Evolutionary conservation across 35 echinoderm and acorn worm species (phyloP).

Genomic region (Patiria miniata): DNA sequence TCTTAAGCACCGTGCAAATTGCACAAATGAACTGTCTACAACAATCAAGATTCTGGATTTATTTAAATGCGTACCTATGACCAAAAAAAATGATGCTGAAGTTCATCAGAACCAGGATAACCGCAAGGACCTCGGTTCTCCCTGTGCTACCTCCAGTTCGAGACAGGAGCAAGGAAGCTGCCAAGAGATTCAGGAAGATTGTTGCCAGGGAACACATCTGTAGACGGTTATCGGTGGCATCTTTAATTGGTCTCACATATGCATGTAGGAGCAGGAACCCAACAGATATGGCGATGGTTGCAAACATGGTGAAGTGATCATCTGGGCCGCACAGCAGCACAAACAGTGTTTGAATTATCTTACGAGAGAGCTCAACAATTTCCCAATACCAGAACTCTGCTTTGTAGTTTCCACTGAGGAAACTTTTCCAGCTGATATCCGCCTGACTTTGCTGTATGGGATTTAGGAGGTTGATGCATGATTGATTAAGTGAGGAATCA

Average conservation of each 20-base stretch:
- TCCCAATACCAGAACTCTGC: slow-evolving; percentile 20
- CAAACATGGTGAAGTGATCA: neutral
- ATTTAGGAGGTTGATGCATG: neutral
- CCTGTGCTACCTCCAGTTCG: neutral
- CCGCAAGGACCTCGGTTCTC: too few species aligned
- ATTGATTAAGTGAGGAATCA: neutral
- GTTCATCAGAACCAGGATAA: too few species aligned
- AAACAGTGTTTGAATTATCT: neutral
- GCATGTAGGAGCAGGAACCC: neutral
- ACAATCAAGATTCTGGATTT: too few species aligned
- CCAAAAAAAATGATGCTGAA: too few species aligned
- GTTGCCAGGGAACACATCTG: slow-evolving; percentile 21
- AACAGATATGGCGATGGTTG: slow-evolving; percentile 9
- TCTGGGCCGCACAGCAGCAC: slow-evolving; percentile 7
- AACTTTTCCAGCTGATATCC: neutral
- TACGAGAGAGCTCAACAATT: slow-evolving; percentile 1
- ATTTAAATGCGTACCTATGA: too few species aligned
- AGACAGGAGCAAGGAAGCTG: neutral
- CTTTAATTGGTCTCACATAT: slow-evolving; percentile 18
- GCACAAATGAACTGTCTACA: too few species aligned
- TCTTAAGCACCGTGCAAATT: too few species aligned
- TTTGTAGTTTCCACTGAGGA: slow-evolving; percentile 14
- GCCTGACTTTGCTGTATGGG: neutral
- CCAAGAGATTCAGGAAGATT: slow-evolving; percentile 22
- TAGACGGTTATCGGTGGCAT: neutral